phyloP scores from a whole-genome alignment of 1,140 invertebrate genomes.

The Sminthurinus signatus region DNA sequence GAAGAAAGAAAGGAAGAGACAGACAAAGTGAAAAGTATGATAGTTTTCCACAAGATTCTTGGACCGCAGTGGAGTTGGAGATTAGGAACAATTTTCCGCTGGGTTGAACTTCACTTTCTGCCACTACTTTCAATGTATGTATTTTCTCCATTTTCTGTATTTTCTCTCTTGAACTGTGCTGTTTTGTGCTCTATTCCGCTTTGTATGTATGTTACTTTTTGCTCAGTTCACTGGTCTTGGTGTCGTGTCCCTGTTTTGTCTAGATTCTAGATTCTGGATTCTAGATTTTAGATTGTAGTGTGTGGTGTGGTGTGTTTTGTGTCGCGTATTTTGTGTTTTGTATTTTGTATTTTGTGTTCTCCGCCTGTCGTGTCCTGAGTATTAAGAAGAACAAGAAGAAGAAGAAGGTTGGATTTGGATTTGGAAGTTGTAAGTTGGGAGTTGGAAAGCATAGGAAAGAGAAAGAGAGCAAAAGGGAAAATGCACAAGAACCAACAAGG shows the following conservation, averaged over 20 bases:
- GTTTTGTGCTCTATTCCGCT: not conserved
- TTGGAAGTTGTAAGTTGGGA: too few relatives aligned
- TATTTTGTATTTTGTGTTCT: too few relatives aligned
- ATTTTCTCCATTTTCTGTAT: too few relatives aligned
- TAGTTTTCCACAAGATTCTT: conserved; percentile 25
- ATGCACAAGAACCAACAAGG: too few relatives aligned
- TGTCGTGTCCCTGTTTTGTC: too few relatives aligned
- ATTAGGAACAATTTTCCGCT: conserved; percentile 40
- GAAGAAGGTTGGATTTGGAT: too few relatives aligned
- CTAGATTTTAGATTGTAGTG: not conserved
- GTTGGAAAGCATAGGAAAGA: conserved; percentile 28
- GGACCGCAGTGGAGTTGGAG: conserved; percentile 36
- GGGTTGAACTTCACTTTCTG: conserved; percentile 35
- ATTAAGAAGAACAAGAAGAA: too few relatives aligned
- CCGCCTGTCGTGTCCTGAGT: too few relatives aligned
- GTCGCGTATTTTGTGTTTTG: not conserved
- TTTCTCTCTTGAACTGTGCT: too few relatives aligned
- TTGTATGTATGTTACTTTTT: not conserved
- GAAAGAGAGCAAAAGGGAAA: too few relatives aligned
- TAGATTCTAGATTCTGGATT: too few relatives aligned
- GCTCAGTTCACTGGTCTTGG: not conserved
- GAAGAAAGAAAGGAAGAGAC: conserved; percentile 8
- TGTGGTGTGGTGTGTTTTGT: not conserved
- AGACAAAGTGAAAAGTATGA: conserved; percentile 11
- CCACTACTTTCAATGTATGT: too few relatives aligned